Evolutionary conservation across 1,140 invertebrate genomes (phyloP).

Genomic region (Cydia pomonella): DNA sequence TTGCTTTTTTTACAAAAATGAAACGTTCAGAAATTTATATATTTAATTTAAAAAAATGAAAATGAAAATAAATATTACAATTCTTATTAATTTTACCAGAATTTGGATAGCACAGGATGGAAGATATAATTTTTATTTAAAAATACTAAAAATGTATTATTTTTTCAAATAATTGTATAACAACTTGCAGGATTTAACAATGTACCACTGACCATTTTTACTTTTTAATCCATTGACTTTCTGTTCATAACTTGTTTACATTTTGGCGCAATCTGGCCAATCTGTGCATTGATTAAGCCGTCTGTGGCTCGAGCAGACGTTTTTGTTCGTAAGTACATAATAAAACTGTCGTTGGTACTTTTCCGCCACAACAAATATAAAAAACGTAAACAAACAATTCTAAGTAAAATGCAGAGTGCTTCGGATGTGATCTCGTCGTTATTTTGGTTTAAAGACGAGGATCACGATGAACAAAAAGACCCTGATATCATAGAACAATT

Average conservation of each 20-base stretch:
- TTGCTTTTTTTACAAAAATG: not conserved
- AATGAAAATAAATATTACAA: not conserved
- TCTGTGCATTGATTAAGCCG: not conserved
- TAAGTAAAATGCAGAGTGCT: constrained; percentile 62
- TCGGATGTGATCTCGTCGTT: constrained; percentile 70
- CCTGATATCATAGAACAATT: constrained; percentile 71
- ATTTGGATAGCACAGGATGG: no score
- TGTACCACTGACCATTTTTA: not conserved
- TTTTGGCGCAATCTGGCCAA: constrained; percentile 19
- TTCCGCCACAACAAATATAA: constrained; percentile 15
- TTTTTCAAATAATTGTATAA: not conserved
- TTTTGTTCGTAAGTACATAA: not conserved
- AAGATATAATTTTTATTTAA: no score
- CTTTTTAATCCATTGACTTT: not conserved
- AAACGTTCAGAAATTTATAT: not conserved
- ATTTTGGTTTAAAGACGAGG: constrained; percentile 63
- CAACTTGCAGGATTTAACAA: no score
- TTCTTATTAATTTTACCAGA: no score
- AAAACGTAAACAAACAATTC: constrained; percentile 25
- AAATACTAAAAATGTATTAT: not conserved
- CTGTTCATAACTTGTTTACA: not conserved
- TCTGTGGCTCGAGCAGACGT: not conserved
- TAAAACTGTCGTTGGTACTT: not conserved
- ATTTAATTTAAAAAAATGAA: not conserved
- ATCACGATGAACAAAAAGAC: constrained; percentile 55